phyloP scores from a whole-genome alignment of 2,797 vertebrate genomes.

The Falco concolor region DNA sequence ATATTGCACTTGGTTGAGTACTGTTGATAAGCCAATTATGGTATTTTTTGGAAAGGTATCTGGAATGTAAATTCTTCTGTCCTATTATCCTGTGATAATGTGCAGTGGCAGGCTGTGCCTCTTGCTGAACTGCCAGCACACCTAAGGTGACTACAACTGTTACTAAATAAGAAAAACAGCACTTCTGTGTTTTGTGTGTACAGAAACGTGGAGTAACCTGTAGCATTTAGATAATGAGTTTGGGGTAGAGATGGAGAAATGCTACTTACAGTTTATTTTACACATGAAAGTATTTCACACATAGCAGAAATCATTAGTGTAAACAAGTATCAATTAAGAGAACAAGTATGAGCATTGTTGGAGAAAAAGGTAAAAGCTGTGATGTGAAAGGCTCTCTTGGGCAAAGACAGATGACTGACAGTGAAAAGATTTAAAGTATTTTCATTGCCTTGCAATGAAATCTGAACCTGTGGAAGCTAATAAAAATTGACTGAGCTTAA shows the following conservation, averaged over 20 bases:
- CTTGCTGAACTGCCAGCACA: background rate
- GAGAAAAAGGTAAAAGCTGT: constrained; percentile 33
- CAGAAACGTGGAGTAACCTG: constrained; percentile 5
- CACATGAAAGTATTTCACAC: constrained; percentile 49
- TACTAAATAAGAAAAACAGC: constrained; percentile 13
- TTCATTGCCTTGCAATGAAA: constrained; percentile 5
- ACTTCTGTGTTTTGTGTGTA: background rate
- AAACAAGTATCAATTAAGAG: constrained; percentile 53
- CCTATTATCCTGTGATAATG: constrained; percentile 39
- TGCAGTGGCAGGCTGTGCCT: background rate
- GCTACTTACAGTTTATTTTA: constrained; percentile 60
- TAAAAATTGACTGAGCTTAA: constrained; percentile 14
- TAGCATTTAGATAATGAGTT: constrained; percentile 46
- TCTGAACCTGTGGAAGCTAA: constrained; percentile 23
- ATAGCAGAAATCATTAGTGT: constrained; percentile 45
- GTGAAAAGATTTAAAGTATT: constrained; percentile 20
- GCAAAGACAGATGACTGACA: constrained; percentile 15
- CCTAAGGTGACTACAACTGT: background rate
- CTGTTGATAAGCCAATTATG: constrained; percentile 63
- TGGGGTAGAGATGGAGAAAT: constrained; percentile 26
- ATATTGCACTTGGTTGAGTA: constrained; percentile 44
- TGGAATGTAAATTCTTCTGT: constrained; percentile 50
- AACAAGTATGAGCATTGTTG: constrained; percentile 46
- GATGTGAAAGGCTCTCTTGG: constrained; percentile 20
- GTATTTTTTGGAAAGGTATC: constrained; percentile 46